phyloP scores from a whole-genome alignment of 2,888 invertebrate genomes.

The Parasteatoda lunata region DNA sequence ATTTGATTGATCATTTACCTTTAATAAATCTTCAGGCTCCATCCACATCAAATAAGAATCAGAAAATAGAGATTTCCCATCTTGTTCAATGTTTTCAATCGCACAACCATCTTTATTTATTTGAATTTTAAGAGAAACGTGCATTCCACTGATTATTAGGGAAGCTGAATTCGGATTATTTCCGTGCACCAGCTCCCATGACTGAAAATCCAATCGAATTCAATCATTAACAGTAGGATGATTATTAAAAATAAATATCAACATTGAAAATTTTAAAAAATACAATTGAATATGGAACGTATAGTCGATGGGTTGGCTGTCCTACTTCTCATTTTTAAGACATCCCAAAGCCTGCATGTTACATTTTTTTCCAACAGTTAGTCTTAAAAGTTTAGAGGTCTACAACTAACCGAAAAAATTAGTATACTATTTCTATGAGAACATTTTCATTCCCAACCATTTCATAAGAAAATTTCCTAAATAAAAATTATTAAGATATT shows the following conservation, averaged over 20 bases:
- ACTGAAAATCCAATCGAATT: conserved; percentile 6
- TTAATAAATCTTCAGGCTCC: conserved; percentile 44
- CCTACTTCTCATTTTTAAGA: too few relatives aligned
- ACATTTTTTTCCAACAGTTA: too few relatives aligned
- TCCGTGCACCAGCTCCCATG: conserved; percentile 48
- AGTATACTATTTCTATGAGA: too few relatives aligned
- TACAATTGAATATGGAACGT: not conserved
- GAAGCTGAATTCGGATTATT: conserved; percentile 10
- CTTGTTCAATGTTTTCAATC: conserved; percentile 42
- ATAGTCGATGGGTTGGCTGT: not conserved
- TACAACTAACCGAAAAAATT: too few relatives aligned
- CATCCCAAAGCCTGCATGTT: too few relatives aligned
- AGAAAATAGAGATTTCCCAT: conserved; percentile 47
- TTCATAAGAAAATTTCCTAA: too few relatives aligned
- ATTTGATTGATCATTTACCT: conserved; percentile 8
- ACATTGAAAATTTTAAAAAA: not conserved
- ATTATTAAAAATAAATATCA: not conserved
- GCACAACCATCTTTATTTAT: conserved; percentile 22
- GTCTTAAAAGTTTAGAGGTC: too few relatives aligned
- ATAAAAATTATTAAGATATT: too few relatives aligned
- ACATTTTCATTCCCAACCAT: too few relatives aligned
- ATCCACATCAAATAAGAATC: conserved; percentile 35
- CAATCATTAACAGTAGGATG: not conserved
- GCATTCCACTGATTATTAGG: conserved; percentile 47
- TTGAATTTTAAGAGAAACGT: conserved; percentile 35